phyloP scores from a whole-genome alignment of 2,113 vertebrate species.

The Menura novaehollandiae region DNA sequence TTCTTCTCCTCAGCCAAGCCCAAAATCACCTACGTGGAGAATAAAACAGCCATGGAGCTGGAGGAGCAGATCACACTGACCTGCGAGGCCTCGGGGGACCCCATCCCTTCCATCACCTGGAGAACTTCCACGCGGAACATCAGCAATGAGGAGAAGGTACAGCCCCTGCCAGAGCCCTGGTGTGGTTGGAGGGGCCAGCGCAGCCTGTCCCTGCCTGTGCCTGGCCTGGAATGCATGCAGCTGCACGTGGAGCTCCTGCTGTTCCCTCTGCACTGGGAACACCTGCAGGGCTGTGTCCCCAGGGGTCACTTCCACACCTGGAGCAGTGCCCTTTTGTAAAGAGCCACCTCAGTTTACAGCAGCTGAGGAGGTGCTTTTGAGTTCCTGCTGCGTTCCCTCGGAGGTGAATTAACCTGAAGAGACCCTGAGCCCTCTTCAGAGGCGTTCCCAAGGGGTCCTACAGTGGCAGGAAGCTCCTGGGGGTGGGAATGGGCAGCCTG shows the following conservation, averaged over 20 bases:
- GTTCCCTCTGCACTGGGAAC: not conserved
- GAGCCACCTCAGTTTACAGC: not conserved
- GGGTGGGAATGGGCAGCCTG: not conserved
- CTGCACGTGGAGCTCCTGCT: not conserved
- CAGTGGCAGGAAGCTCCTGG: not conserved
- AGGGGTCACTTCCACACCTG: not conserved
- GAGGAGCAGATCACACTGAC: constrained; percentile 93
- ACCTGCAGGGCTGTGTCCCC: no score
- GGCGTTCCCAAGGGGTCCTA: not conserved
- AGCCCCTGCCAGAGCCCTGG: not conserved
- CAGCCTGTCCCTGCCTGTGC: not conserved
- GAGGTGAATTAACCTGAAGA: not conserved
- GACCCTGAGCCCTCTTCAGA: not conserved
- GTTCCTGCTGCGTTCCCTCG: not conserved
- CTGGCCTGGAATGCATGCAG: not conserved
- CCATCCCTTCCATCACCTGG: constrained; percentile 94
- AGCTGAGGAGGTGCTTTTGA: not conserved
- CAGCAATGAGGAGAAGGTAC: constrained; percentile 94
- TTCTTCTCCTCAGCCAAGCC: constrained; percentile 83
- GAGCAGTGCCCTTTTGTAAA: no score
- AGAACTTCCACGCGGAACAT: constrained; percentile 84
- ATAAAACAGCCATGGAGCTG: constrained; percentile 90
- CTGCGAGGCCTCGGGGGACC: constrained; percentile 94
- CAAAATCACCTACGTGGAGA: constrained; percentile 94
- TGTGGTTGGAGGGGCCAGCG: not conserved